Conservation (phyloP, 2,113 vertebrate species). For the Gymnocephalus cernua region DNA sequence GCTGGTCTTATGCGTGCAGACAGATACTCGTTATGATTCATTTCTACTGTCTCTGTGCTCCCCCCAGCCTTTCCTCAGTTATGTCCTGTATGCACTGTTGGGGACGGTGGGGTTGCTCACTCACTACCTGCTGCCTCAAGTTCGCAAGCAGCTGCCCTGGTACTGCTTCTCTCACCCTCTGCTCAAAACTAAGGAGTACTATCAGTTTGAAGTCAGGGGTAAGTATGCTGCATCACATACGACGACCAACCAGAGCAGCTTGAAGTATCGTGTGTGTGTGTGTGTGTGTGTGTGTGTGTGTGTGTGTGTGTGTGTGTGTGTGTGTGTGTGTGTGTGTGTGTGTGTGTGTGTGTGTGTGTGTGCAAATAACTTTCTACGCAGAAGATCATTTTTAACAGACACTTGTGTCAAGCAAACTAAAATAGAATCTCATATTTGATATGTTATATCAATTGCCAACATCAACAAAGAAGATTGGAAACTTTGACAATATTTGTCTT, state of each 20-base stretch:
- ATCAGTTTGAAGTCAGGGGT: slow-evolving; percentile 98
- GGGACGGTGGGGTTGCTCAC: slow-evolving; percentile 92
- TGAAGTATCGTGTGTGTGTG: too few relatives aligned
- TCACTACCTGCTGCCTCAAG: slow-evolving; percentile 96
- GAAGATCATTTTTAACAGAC: background rate
- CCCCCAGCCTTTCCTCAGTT: slow-evolving; percentile 93
- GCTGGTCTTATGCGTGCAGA: background rate
- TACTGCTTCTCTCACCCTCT: slow-evolving; percentile 97
- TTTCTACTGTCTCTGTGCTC: background rate
- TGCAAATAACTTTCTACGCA: too few relatives aligned
- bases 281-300: too few relatives aligned
- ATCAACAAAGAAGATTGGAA: background rate
- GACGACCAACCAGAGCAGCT: background rate
- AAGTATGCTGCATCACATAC: slow-evolving; percentile 62
- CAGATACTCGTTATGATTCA: background rate
- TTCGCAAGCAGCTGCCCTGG: slow-evolving; percentile 98
- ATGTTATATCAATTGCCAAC: background rate
- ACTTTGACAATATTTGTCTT: background rate
- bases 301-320: too few relatives aligned
- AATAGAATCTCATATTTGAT: background rate
- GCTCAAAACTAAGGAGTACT: slow-evolving; percentile 96
- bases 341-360: too few relatives aligned
- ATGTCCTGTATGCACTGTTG: slow-evolving; percentile 92
- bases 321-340: too few relatives aligned
- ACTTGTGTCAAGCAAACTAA: background rate